Conservation (phyloP, 2,797 vertebrate species). For the Sebastes steindachneri region DNA sequence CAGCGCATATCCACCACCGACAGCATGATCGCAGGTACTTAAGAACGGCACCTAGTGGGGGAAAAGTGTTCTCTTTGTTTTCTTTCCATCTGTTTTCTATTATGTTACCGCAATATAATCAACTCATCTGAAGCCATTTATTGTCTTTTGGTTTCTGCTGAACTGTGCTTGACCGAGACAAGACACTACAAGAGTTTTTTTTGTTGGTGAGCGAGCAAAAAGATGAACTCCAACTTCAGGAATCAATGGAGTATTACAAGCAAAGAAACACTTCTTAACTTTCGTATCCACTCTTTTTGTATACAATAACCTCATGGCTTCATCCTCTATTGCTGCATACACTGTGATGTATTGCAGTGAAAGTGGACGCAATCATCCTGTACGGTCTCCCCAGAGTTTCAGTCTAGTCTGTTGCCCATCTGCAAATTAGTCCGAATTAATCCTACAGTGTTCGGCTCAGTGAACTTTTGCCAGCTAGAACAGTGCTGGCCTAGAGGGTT, state of each 20-base stretch:
- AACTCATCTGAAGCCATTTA: neutral
- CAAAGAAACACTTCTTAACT: neutral
- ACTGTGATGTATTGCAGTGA: neutral
- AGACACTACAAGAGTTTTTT: neutral
- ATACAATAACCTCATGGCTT: neutral
- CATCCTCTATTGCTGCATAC: neutral
- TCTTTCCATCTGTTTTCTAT: neutral
- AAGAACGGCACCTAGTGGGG: no score
- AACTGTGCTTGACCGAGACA: neutral
- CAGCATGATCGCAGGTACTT: slow-evolving; percentile 96
- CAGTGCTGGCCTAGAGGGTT: slow-evolving; percentile 52
- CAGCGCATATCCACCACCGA: slow-evolving; percentile 88
- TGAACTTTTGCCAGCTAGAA: slow-evolving; percentile 65
- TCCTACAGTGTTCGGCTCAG: slow-evolving; percentile 57
- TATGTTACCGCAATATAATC: neutral
- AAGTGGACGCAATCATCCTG: neutral
- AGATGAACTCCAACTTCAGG: neutral
- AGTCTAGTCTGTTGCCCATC: slow-evolving; percentile 55
- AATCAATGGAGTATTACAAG: neutral
- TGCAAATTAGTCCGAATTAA: slow-evolving; percentile 70
- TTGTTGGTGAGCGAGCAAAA: neutral
- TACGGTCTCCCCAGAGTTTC: slow-evolving; percentile 8
- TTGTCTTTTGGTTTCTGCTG: neutral
- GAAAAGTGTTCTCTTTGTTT: neutral
- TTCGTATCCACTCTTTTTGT: neutral